These are phyloP conservation scores for Troides helena DNA, from an alignment of 2,888 invertebrate genomes.

Conservation along the genomic window DNA sequence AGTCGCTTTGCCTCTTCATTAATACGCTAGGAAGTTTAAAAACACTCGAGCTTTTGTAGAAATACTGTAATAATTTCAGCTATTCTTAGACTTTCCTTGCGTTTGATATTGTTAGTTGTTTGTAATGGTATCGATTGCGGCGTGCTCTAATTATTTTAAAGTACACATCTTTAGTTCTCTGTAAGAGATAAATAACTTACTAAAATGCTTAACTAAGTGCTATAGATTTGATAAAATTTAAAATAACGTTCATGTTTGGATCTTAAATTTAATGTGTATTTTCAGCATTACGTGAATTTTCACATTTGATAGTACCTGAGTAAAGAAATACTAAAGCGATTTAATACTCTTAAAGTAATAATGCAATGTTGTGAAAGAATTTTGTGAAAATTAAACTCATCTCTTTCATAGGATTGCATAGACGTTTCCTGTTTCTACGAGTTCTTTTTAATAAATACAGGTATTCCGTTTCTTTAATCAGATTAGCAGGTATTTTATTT, in stretches of 20 bases:
- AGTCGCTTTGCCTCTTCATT: constrained; percentile 37
- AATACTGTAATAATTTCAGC: constrained; percentile 1
- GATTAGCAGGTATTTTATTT: too few relatives aligned
- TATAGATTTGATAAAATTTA: neutral
- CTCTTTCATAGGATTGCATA: too few relatives aligned
- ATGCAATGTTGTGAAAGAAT: too few relatives aligned
- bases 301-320: neutral
- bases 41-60: constrained; percentile 10
- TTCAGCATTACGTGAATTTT: neutral
- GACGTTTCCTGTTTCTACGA: too few relatives aligned
- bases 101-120: neutral
- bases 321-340: neutral
- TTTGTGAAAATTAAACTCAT: too few relatives aligned
- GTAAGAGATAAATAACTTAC: too few relatives aligned
- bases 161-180: too few relatives aligned
- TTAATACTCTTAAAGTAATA: too few relatives aligned
- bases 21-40: constrained; percentile 17
- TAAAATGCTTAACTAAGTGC: too few relatives aligned
- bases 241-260: neutral
- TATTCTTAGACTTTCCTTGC: neutral
- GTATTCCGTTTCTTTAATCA: too few relatives aligned
- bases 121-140: neutral
- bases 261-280: neutral
- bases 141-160: neutral
- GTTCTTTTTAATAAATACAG: too few relatives aligned